A percentile compares a stretch with the other conserved stretches of the same genome.
Evolutionary conservation across 2,797 vertebrate genomes (phyloP).

Genomic region (Semaprochilodus insignis): DNA sequence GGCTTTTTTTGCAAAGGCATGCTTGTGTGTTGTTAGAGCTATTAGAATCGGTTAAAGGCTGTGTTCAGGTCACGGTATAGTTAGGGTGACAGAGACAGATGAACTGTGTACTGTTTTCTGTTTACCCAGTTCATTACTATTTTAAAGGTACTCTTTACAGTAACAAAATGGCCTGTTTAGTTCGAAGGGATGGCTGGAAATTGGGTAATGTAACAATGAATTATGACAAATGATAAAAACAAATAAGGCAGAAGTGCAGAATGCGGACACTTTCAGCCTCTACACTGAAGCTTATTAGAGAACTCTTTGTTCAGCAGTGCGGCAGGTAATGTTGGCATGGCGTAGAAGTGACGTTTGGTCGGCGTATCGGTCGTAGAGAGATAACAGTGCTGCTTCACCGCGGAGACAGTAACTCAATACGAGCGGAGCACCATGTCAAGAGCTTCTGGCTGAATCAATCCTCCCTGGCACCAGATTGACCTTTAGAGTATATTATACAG

Average conservation of each 20-base stretch:
- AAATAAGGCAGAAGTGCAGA: not conserved
- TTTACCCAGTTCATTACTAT: too few relatives aligned
- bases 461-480: slow-evolving; percentile 76
- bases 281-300: slow-evolving; percentile 21
- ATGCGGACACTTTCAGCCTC: not conserved
- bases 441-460: slow-evolving; percentile 80
- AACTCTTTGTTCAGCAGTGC: slow-evolving; percentile 13
- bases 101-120: too few relatives aligned
- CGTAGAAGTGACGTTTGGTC: slow-evolving; percentile 35
- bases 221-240: not conserved
- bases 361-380: slow-evolving; percentile 26
- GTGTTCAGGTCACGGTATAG: too few relatives aligned
- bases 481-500: slow-evolving; percentile 79
- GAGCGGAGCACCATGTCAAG: slow-evolving; percentile 66
- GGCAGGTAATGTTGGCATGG: slow-evolving; percentile 20
- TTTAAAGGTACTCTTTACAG: too few relatives aligned
- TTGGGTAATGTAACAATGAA: too few relatives aligned
- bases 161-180: too few relatives aligned
- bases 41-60: too few relatives aligned
- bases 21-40: too few relatives aligned
- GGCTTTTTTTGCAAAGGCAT: too few relatives aligned
- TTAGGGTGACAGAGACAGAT: too few relatives aligned
- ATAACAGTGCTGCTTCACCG: slow-evolving; percentile 30
- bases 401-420: slow-evolving; percentile 49
- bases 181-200: too few relatives aligned